Conservation (phyloP, 2,797 vertebrate species). For the Caiman crocodilus region DNA sequence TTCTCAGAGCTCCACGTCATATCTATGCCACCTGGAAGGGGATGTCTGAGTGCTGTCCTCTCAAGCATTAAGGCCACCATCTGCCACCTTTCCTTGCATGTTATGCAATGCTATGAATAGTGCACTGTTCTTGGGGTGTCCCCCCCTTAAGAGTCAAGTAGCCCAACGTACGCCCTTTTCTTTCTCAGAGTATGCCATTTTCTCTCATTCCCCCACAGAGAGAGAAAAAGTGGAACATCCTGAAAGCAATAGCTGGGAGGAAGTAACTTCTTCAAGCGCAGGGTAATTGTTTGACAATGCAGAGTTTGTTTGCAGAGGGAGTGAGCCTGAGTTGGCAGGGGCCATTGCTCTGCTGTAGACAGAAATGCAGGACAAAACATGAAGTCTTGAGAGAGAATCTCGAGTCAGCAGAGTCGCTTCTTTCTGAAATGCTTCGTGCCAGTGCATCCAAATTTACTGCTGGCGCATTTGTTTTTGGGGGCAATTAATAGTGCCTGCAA, state of each 20-base stretch:
- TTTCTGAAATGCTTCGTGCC: neutral
- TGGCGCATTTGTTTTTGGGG: neutral
- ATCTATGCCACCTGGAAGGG: neutral
- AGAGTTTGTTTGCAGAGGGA: conserved; percentile 13
- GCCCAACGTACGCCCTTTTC: neutral
- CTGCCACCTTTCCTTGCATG: fast-evolving
- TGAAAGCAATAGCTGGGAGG: neutral
- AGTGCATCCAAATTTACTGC: neutral
- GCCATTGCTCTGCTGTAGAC: neutral
- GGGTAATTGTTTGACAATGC: conserved; percentile 2
- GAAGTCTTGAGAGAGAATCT: neutral
- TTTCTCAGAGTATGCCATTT: neutral
- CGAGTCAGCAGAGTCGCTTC: neutral
- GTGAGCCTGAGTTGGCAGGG: neutral
- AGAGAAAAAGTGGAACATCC: conserved; percentile 30
- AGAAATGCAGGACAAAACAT: neutral
- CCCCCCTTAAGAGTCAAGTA: neutral
- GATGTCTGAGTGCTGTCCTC: too few species aligned
- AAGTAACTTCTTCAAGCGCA: conserved; percentile 16
- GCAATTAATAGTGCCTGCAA: neutral
- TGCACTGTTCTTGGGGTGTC: neutral
- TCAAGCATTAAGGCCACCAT: neutral
- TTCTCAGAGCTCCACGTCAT: neutral
- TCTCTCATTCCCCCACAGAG: neutral
- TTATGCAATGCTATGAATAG: fast-evolving